phyloP scores from a whole-genome alignment of 1,140 invertebrate species.

The Thaumetopoea pityocampa region DNA sequence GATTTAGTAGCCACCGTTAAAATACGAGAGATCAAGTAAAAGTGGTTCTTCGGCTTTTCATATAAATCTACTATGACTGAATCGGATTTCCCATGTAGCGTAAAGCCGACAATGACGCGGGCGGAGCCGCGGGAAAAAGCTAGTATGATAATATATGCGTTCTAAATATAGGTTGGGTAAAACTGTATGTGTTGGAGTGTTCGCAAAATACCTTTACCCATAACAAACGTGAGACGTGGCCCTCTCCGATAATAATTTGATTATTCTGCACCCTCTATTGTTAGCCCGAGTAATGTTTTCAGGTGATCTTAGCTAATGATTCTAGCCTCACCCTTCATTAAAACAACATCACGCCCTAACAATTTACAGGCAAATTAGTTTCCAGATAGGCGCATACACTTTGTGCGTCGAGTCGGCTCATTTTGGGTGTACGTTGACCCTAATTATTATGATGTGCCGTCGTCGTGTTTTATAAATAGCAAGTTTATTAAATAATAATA shows the following conservation, averaged over 20 bases:
- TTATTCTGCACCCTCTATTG: constrained; percentile 32
- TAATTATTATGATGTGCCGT: constrained; percentile 5
- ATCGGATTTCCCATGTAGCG: too few relatives aligned
- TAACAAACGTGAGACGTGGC: constrained; percentile 26
- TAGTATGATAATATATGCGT: too few relatives aligned
- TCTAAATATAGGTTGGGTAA: too few relatives aligned
- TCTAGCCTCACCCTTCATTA: constrained; percentile 26
- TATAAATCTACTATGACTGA: too few relatives aligned
- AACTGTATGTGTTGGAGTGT: too few relatives aligned
- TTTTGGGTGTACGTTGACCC: too few relatives aligned
- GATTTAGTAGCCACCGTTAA: too few relatives aligned
- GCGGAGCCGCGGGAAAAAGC: too few relatives aligned
- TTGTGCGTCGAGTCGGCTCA: constrained; percentile 1
- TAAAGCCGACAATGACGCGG: too few relatives aligned
- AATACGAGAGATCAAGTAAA: too few relatives aligned
- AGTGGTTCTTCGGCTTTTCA: too few relatives aligned
- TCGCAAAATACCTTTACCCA: too few relatives aligned
- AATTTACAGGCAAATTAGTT: constrained; percentile 32
- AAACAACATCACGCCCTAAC: constrained; percentile 31
- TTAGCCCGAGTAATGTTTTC: constrained; percentile 20
- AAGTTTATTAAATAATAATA: constrained; percentile 8
- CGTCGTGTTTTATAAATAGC: constrained; percentile 8
- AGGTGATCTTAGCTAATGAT: constrained; percentile 37
- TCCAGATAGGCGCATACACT: constrained; percentile 19
- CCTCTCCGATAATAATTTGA: constrained; percentile 39